Evolutionary conservation across 1,140 invertebrate genomes (phyloP).

Genomic region (Agrypnia vestita): DNA sequence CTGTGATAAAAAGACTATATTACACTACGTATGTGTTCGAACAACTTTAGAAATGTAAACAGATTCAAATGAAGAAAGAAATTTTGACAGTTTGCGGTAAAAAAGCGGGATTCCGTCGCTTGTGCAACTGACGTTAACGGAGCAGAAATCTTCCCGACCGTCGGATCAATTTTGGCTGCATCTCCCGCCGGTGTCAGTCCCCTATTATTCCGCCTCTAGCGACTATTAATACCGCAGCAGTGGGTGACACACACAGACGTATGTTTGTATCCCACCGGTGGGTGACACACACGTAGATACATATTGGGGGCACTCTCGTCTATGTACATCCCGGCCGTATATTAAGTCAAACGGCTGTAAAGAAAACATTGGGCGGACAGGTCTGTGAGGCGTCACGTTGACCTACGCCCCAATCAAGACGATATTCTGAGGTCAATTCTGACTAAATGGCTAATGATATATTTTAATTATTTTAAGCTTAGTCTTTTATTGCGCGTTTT

Average conservation of each 20-base stretch:
- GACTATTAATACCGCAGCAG: constrained; percentile 26
- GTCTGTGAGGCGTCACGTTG: neutral
- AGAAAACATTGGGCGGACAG: too few relatives aligned
- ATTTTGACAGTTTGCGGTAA: too few relatives aligned
- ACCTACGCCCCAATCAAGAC: neutral
- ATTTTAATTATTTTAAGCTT: neutral
- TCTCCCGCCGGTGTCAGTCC: neutral
- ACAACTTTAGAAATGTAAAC: too few relatives aligned
- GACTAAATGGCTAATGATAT: neutral
- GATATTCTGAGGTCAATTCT: neutral
- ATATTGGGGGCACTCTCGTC: neutral
- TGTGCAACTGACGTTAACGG: too few relatives aligned
- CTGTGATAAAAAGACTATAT: too few relatives aligned
- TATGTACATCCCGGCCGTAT: neutral
- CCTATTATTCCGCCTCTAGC: constrained; percentile 16
- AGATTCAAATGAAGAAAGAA: too few relatives aligned
- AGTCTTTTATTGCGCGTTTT: too few relatives aligned
- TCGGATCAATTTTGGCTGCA: constrained; percentile 9
- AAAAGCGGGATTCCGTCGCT: too few relatives aligned
- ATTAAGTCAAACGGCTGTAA: too few relatives aligned
- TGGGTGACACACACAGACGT: neutral
- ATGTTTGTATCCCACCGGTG: too few relatives aligned
- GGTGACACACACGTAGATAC: neutral
- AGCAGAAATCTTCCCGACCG: too few relatives aligned
- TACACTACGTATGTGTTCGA: too few relatives aligned